A percentile compares a stretch with the other conserved stretches of the same genome.
phyloP scores from a whole-genome alignment of 1,140 invertebrate species.

The Lutraria rhynchaena region DNA sequence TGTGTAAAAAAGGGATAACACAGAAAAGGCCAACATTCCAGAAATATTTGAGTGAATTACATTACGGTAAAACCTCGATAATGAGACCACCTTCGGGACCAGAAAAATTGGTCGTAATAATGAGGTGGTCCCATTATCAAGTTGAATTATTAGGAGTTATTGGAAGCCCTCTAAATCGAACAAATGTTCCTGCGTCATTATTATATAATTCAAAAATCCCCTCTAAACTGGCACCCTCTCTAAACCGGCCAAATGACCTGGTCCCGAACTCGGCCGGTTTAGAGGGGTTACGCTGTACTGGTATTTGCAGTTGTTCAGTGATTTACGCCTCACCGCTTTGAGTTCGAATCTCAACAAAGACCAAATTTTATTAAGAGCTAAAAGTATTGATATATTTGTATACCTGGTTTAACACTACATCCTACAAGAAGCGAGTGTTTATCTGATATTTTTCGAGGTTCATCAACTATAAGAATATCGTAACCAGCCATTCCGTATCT shows the following conservation, averaged over 20 bases:
- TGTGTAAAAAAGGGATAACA: neutral
- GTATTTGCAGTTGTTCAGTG: neutral
- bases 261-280: no score
- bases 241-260: no score
- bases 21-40: neutral
- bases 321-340: neutral
- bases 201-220: no score
- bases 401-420: conserved; percentile 26
- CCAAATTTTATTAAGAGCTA: neutral
- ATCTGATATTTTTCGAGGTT: neutral
- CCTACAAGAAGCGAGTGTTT: conserved; percentile 20
- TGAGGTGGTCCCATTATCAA: no score
- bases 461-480: conserved; percentile 33
- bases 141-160: neutral
- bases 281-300: neutral
- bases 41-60: neutral
- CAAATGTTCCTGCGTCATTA: conserved; percentile 11
- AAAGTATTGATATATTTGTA: neutral
- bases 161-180: neutral
- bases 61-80: conserved; percentile 10
- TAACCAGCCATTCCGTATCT: conserved; percentile 9
- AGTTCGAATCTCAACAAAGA: no score
- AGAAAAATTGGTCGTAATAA: no score
- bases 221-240: no score
- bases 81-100: no score